A percentile compares a stretch with the other conserved stretches of the same genome.
phyloP scores from a whole-genome alignment of 2,888 invertebrate species.

The Mechanitis messenoides region DNA sequence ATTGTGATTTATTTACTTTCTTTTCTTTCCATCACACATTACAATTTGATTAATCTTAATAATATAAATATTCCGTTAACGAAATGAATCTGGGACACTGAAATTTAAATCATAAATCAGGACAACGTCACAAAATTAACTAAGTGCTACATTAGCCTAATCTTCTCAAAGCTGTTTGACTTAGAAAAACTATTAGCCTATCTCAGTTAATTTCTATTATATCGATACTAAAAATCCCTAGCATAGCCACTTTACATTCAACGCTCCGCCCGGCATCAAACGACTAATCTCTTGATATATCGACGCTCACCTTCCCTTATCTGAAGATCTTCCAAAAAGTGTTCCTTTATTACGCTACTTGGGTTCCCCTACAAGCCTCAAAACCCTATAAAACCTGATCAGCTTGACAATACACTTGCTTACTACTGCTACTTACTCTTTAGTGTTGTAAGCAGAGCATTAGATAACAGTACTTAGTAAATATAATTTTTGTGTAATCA shows the following conservation, averaged over 20 bases:
- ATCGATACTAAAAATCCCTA: conserved; percentile 37
- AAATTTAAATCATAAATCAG: too few relatives aligned
- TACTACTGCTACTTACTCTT: neutral
- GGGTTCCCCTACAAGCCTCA: conserved; percentile 43
- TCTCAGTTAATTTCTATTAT: neutral
- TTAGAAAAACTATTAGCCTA: conserved; percentile 11
- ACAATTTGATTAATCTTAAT: too few relatives aligned
- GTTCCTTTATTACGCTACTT: conserved; percentile 59
- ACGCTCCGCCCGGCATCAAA: conserved; percentile 52
- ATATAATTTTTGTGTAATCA: too few relatives aligned
- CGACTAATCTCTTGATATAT: conserved; percentile 74
- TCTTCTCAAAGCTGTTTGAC: too few relatives aligned
- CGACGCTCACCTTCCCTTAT: conserved; percentile 69
- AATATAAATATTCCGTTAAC: too few relatives aligned
- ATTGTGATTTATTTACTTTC: too few relatives aligned
- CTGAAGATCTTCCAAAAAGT: conserved; percentile 66
- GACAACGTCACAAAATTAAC: too few relatives aligned
- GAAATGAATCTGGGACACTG: too few relatives aligned
- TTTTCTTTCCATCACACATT: too few relatives aligned
- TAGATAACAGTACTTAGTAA: neutral
- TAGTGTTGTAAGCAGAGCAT: neutral
- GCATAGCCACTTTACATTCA: conserved; percentile 62
- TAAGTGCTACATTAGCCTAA: too few relatives aligned
- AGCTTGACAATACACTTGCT: conserved; percentile 16
- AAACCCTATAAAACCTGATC: conserved; percentile 37